Evolutionary conservation across 2,797 vertebrate species (phyloP), one percentile per base, ranked within the genome.

Genomic region (Semotilus atromaculatus): DNA sequence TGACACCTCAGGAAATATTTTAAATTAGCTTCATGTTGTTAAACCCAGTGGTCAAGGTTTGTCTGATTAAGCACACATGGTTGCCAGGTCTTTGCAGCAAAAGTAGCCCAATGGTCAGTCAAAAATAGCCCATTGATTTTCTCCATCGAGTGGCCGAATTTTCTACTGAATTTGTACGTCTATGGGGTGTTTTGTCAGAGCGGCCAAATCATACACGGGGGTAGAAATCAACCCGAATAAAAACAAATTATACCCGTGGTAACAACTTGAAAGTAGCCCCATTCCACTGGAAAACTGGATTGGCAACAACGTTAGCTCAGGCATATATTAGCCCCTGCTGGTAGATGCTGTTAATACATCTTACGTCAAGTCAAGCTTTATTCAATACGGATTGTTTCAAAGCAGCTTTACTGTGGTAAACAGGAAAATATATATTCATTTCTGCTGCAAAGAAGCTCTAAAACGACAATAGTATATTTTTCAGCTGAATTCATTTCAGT

Each of bases 1-100:
- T 80, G 82, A 85, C 53, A 62, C 67, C 2, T 71, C 67, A 64
- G 83, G 51, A 84, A 58, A 45, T 79, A 60, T 80, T 85, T 84
- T 72, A 62, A 71, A 78, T 48, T 16, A 38, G 16, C n/a, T 43
- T 34, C 55, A 48, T 58, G 45, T 40, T 77, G 73, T 85, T 80
- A 62, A 51, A 62, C 21, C 55, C 75, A 45, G 58, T 2, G 34
- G 60, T 55, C 34, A 31, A 29, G 38, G 38, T 60, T 77, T 78
- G 53, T 66, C 64, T 84, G 26, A 36, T 70, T 75, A n/a, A 38
- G 7, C 26, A 48, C 19, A 1, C 45, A 18, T 18, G 53, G 53
- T 58, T n/a, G 21, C 21, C 21, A 10, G 53, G 21, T 55, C 53
- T 23, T 8, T 23, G 53, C 53, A 58, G 10, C 21, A 58, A 58